Conservation (phyloP, 2,888 invertebrate species). For the Scaptodrosophila latifasciaeformis region DNA sequence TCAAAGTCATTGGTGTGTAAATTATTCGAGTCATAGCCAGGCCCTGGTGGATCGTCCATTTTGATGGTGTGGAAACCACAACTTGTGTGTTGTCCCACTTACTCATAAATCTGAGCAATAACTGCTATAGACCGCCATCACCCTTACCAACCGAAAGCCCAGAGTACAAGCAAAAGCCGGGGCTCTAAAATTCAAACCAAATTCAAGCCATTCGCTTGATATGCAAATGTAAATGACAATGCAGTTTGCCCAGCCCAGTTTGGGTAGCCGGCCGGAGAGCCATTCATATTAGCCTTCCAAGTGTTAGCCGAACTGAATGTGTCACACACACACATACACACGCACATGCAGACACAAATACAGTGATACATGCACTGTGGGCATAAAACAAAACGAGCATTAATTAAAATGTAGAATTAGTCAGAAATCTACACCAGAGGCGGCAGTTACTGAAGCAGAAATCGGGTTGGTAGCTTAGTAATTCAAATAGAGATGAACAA, state of each 20-base stretch:
- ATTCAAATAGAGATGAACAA: not conserved
- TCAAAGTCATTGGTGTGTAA: conserved; percentile 61
- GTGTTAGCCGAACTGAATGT: conserved; percentile 1
- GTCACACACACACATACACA: conserved; percentile 3
- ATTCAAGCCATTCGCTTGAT: conserved; percentile 23
- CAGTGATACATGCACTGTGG: no score
- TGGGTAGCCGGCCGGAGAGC: conserved; percentile 2
- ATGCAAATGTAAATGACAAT: conserved; percentile 62
- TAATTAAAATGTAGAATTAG: conserved; percentile 57
- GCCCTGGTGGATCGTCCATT: conserved; percentile 8
- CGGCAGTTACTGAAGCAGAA: not conserved
- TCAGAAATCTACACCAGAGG: conserved; percentile 30
- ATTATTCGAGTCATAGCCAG: conserved; percentile 57
- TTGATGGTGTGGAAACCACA: conserved; percentile 52
- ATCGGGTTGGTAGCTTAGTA: not conserved
- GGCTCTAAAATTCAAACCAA: conserved; percentile 17
- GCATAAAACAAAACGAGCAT: conserved; percentile 50
- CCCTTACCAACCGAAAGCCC: no score
- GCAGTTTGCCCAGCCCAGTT: conserved; percentile 31
- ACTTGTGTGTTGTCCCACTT: conserved; percentile 9
- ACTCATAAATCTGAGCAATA: conserved; percentile 38
- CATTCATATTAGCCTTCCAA: not conserved
- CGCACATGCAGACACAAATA: conserved; percentile 5
- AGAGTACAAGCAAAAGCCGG: conserved; percentile 29
- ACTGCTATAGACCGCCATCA: no score